A percentile compares a stretch with the other conserved stretches of the same genome.
phyloP scores from a whole-genome alignment of 2,113 vertebrate genomes.

The Bombycilla garrulus region DNA sequence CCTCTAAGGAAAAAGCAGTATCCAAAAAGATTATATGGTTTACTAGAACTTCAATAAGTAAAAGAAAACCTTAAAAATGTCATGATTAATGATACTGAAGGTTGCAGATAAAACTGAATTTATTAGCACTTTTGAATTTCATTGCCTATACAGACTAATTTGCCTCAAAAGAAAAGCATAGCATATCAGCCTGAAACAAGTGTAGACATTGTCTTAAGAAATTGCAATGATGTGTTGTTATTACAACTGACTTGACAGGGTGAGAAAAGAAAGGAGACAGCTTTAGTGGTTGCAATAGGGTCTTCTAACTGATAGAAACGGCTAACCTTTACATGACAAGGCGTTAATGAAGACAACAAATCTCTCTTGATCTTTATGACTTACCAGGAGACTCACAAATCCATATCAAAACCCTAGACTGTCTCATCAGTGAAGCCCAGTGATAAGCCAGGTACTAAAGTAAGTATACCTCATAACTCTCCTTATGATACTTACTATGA shows the following conservation, averaged over 20 bases:
- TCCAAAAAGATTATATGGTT: not conserved
- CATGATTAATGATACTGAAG: not conserved
- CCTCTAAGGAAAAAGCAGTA: not conserved
- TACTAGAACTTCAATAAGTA: not conserved
- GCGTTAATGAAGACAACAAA: slow-evolving; percentile 7
- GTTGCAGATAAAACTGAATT: not conserved
- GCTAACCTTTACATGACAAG: not conserved
- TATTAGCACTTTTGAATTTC: not conserved
- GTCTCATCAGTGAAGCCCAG: not conserved
- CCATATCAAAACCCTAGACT: not conserved
- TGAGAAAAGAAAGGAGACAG: not conserved
- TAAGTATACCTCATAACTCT: not conserved
- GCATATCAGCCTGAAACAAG: not conserved
- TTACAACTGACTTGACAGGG: not conserved
- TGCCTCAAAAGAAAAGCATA: not conserved
- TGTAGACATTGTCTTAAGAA: not conserved
- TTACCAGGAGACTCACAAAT: not conserved
- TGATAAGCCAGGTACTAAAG: not conserved
- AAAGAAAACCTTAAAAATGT: not conserved
- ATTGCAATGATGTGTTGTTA: not conserved
- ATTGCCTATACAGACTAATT: not conserved
- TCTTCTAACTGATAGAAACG: not conserved
- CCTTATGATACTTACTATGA: not conserved
- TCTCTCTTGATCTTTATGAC: not conserved
- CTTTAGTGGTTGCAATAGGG: not conserved